Evolutionary conservation across 2,113 vertebrate genomes (phyloP).

Genomic region (Antechinus flavipes): DNA sequence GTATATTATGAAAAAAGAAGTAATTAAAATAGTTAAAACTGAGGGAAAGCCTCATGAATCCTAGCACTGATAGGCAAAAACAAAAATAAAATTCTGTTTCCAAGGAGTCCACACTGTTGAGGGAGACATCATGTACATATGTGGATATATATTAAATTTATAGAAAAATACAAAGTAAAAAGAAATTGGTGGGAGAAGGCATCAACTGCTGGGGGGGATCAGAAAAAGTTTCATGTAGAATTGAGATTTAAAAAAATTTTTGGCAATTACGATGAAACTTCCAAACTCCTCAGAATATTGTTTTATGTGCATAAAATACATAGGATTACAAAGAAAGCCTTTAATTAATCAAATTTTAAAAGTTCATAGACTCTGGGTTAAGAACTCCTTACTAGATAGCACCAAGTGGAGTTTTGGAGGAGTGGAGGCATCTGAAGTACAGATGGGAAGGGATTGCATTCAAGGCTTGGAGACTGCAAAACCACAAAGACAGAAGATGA

Average conservation of each 20-base stretch:
- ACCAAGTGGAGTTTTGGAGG: neutral
- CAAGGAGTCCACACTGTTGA: neutral
- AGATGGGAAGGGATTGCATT: neutral
- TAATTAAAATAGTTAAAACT: neutral
- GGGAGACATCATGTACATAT: neutral
- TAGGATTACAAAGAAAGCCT: neutral
- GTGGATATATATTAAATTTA: neutral
- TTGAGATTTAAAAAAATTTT: neutral
- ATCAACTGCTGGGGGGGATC: neutral
- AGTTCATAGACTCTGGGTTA: neutral
- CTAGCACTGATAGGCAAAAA: neutral
- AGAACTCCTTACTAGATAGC: neutral
- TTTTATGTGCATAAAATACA: neutral
- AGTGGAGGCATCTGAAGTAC: neutral
- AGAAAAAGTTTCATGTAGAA: neutral
- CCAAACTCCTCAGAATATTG: neutral
- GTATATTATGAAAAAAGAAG: neutral
- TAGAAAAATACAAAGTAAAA: neutral
- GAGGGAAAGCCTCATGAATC: neutral
- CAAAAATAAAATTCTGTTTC: neutral
- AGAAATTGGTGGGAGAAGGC: neutral
- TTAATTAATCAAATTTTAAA: neutral
- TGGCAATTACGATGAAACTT: neutral
- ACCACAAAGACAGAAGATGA: neutral
- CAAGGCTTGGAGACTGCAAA: neutral